Conservation (phyloP, 2,797 vertebrate species). For the Rhadinocentrus ornatus region DNA sequence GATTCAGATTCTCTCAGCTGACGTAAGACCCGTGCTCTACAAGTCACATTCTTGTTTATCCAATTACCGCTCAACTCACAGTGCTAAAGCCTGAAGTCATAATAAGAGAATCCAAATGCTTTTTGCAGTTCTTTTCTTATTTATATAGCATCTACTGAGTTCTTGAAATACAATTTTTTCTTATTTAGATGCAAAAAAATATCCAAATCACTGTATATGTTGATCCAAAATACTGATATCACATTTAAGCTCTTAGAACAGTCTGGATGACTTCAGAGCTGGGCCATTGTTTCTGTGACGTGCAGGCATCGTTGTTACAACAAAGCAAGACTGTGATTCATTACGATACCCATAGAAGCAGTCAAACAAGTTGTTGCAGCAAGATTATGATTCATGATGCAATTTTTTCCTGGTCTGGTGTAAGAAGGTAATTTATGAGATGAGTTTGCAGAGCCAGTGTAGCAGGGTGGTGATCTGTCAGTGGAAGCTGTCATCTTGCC, state of each 20-base stretch:
- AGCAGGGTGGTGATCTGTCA: conserved; percentile 37
- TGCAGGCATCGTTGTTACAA: not conserved
- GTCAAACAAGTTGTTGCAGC: conserved; percentile 10
- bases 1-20: not conserved
- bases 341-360: conserved; percentile 9
- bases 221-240: not conserved
- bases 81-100: not conserved
- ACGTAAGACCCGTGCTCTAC: not conserved
- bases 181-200: not conserved
- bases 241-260: not conserved
- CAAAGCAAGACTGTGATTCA: conserved; percentile 23
- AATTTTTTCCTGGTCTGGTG: conserved; percentile 12
- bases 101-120: not conserved
- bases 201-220: not conserved
- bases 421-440: conserved; percentile 24
- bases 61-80: not conserved
- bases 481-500: conserved; percentile 6
- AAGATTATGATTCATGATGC: conserved; percentile 37
- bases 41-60: not conserved
- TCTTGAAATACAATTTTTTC: not conserved
- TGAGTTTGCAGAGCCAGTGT: conserved; percentile 1
- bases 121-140: not conserved
- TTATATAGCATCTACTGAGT: not conserved
- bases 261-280: conserved; percentile 3
- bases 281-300: not conserved